Evolutionary conservation across 1,140 invertebrate species (phyloP), one percentile per base, ranked within the genome.

Genomic region (Drosophila burlai): DNA sequence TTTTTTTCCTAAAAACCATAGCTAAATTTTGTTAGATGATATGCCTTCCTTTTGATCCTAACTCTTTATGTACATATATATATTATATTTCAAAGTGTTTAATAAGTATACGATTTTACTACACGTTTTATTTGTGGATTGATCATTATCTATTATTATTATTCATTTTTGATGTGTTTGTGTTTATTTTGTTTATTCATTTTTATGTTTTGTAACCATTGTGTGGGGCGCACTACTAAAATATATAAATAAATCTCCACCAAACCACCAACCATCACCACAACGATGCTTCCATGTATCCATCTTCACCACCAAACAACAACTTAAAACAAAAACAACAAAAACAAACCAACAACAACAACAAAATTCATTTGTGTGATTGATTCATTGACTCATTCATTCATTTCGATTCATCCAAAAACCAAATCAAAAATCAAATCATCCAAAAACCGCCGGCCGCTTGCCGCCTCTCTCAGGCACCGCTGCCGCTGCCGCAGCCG

Each of bases 171-270:
- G 21, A 75, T 79, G 58, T 69, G 55, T 87, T 64, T 87, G 21
- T 38, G 24, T 55, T 38, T 55, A 55, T 38, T 87, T 86, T 89
- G 86, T 87, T 87, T 81, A 81, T 81, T 89, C 85, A 87, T 89
- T 87, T 89, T 84, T 87, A 87, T 89, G 81, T 87, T 87, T 79
- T 87, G 52, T 89, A 79, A 90, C 77, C 55, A 79, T 78, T 84
- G 76, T 78, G 82, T 89, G 84, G 84, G 84, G 84, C 84, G 81
- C 84, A 89, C 84, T 87, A 83, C 81, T 80, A 75, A 81, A 76
- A 66, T 77, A 66, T 80, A 78, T 62, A 76, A 5, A 24, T 62
- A 76, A 64, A 76, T 68, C 75, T 68, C 65, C 75, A 83, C 59
- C 24, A 24, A 59, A 77, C 55, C 34, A 81, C 59, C 60, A 65